These are phyloP conservation scores for Bellardia pandia DNA, from an alignment of 2,888 invertebrate species.

Conservation along the genomic window DNA sequence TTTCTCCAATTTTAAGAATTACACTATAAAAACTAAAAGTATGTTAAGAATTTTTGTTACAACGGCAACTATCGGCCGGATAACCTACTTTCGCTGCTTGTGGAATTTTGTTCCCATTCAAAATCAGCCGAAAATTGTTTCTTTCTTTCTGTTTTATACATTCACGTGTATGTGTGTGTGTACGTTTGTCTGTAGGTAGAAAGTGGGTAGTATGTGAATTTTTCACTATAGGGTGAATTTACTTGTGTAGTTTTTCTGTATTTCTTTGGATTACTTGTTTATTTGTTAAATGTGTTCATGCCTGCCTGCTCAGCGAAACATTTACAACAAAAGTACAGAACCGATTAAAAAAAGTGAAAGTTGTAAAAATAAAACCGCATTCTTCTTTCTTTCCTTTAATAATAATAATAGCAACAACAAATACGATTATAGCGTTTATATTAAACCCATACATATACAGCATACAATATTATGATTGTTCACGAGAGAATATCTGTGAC, in stretches of 20 bases:
- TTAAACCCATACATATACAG: neutral
- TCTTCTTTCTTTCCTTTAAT: constrained; percentile 47
- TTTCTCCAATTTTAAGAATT: neutral
- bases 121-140: constrained; percentile 38
- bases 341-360: constrained; percentile 1
- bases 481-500: neutral
- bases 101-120: constrained; percentile 27
- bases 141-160: constrained; percentile 1
- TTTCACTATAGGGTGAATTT: constrained; percentile 1
- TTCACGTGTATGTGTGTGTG: neutral
- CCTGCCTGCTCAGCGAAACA: constrained; percentile 29
- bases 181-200: neutral
- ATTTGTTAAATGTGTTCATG: constrained; percentile 16
- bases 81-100: constrained; percentile 47
- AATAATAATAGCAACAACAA: constrained; percentile 23
- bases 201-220: neutral
- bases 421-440: constrained; percentile 14
- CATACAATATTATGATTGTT: constrained; percentile 2
- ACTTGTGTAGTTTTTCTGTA: neutral
- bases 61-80: constrained; percentile 12
- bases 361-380: constrained; percentile 50
- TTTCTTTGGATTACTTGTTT: constrained; percentile 2
- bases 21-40: constrained; percentile 7
- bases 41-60: constrained; percentile 29
- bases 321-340: constrained; percentile 26